Evolutionary conservation across 2,797 vertebrate genomes (phyloP).

Genomic region (Lateolabrax maculatus): DNA sequence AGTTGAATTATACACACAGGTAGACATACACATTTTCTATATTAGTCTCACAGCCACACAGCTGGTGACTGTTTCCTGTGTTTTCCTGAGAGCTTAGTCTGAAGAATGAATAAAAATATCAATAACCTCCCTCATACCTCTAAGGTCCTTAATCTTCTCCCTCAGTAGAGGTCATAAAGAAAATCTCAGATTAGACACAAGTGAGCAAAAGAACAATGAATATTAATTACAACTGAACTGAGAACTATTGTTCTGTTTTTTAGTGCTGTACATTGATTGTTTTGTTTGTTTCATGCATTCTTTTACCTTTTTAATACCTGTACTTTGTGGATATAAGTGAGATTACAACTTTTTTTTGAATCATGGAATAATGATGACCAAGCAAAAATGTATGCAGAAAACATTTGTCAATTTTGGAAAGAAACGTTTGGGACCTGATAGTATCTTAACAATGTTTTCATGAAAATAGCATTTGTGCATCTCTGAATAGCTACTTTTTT

Average conservation of each 20-base stretch:
- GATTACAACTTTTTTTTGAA: background rate
- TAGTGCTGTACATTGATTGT: background rate
- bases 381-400: background rate
- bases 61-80: conserved; percentile 40
- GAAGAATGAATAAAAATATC: conserved; percentile 27
- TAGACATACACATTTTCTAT: background rate
- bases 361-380: background rate
- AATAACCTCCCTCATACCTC: conserved; percentile 11
- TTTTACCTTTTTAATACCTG: background rate
- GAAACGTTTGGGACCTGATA: background rate
- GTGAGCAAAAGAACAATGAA: background rate
- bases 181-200: no score
- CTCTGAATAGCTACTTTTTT: background rate
- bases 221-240: background rate
- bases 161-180: background rate
- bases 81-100: conserved; percentile 36
- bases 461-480: background rate
- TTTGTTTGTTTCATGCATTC: background rate
- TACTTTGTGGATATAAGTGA: background rate
- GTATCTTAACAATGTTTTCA: background rate
- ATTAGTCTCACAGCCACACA: conserved; percentile 34
- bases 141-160: background rate
- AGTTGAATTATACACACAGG: conserved; percentile 4
- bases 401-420: background rate
- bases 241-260: background rate